phyloP scores from a whole-genome alignment of 2,888 invertebrate genomes.

The Leptinotarsa peninsularis region DNA sequence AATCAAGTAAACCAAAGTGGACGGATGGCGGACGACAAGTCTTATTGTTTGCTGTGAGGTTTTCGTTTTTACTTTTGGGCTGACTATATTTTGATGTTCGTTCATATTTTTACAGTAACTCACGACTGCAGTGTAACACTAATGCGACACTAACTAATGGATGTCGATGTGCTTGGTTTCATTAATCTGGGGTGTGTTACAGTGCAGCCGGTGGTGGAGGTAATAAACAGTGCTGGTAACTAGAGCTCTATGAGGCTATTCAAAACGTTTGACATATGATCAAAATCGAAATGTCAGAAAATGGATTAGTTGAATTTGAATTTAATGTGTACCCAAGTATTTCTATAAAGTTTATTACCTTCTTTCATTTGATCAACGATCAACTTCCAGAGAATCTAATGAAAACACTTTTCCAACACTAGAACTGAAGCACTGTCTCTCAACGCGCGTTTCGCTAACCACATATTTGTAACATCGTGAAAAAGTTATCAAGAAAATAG shows the following conservation, averaged over 20 bases:
- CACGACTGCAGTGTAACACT: conserved; percentile 68
- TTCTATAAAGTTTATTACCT: neutral
- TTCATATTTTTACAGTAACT: conserved; percentile 64
- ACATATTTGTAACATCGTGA: no score
- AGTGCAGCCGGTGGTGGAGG: conserved; percentile 66
- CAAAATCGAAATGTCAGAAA: neutral
- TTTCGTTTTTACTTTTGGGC: conserved; percentile 65
- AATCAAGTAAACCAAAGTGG: conserved; percentile 21
- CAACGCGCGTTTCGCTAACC: no score
- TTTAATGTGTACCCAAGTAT: neutral
- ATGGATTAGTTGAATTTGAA: neutral
- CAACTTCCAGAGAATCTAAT: no score
- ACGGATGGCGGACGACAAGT: conserved; percentile 56
- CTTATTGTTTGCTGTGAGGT: conserved; percentile 67
- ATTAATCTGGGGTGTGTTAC: conserved; percentile 64
- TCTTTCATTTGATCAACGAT: neutral
- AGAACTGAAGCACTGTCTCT: no score
- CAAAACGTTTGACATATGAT: neutral
- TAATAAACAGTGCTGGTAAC: conserved; percentile 51
- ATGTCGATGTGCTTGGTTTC: conserved; percentile 67
- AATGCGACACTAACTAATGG: conserved; percentile 65
- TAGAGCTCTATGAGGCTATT: conserved; percentile 7
- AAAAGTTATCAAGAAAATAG: no score
- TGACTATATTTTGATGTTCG: conserved; percentile 66
- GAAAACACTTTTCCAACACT: no score